Evolutionary conservation across 2,888 invertebrate genomes (phyloP).

Genomic region (Acrobasis consociella): DNA sequence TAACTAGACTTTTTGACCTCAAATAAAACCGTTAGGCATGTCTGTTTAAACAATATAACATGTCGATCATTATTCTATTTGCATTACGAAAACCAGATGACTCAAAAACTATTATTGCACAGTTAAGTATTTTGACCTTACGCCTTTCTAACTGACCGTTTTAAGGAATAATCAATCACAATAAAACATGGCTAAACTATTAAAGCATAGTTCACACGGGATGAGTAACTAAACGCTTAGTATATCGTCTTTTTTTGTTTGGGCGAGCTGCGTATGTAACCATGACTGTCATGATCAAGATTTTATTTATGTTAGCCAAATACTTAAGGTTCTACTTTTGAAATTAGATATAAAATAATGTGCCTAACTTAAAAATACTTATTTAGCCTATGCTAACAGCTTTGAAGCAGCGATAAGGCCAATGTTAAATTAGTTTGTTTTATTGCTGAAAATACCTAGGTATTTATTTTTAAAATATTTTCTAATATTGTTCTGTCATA

Average conservation of each 20-base stretch:
- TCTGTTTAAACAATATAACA: slow-evolving; percentile 2
- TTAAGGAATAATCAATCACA: slow-evolving; percentile 32
- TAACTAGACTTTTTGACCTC: background rate
- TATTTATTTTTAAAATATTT: no score
- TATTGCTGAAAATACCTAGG: no score
- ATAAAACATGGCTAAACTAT: slow-evolving; percentile 22
- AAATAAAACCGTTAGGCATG: background rate
- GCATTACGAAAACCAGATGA: slow-evolving; percentile 18
- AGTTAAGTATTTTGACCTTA: slow-evolving; percentile 23
- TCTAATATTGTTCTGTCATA: no score
- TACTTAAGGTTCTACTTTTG: no score
- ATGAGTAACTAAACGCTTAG: background rate
- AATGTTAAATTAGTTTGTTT: no score
- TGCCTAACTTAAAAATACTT: no score
- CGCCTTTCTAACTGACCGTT: slow-evolving; percentile 26
- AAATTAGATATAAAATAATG: no score
- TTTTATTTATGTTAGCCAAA: no score
- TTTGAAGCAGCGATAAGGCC: no score
- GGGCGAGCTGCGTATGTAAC: no score
- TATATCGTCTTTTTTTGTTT: background rate
- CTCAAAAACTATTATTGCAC: slow-evolving; percentile 17
- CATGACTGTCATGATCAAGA: no score
- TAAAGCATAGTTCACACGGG: slow-evolving; percentile 3
- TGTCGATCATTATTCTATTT: slow-evolving; percentile 15
- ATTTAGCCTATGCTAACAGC: no score